Evolutionary conservation across 2,888 invertebrate species (phyloP).

Genomic region (Pediacus dermestoides): DNA sequence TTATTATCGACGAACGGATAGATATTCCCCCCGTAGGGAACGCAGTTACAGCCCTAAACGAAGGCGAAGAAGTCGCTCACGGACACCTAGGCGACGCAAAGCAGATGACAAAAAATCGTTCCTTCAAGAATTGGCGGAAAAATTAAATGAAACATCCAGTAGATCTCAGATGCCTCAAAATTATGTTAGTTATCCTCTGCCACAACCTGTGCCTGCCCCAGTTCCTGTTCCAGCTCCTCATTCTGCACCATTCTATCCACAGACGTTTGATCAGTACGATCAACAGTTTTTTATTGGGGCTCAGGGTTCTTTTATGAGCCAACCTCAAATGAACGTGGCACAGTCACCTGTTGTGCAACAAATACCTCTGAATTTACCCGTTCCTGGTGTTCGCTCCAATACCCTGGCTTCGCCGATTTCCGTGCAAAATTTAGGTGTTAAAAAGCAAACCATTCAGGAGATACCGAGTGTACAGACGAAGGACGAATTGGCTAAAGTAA

Average conservation of each 20-base stretch:
- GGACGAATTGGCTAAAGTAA: conserved; percentile 23
- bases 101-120: conserved; percentile 38
- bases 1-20: conserved; percentile 9
- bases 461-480: too few relatives aligned
- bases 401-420: too few relatives aligned
- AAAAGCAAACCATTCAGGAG: too few relatives aligned
- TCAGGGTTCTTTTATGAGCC: too few relatives aligned
- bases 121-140: conserved; percentile 44
- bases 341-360: too few relatives aligned
- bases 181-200: neutral
- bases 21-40: conserved; percentile 13
- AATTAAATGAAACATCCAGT: conserved; percentile 31
- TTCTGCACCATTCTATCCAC: conserved; percentile 19
- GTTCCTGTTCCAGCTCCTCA: conserved; percentile 28
- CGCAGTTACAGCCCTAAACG: conserved; percentile 16
- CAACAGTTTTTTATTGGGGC: conserved; percentile 42
- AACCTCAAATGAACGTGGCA: too few relatives aligned
- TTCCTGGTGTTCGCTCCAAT: too few relatives aligned
- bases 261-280: conserved; percentile 36
- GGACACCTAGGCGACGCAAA: conserved; percentile 16
- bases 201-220: conserved; percentile 19
- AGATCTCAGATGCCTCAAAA: conserved; percentile 7
- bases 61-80: conserved; percentile 16
- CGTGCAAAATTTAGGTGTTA: too few relatives aligned
- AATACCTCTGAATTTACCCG: too few relatives aligned